These are phyloP conservation scores for Condylura cristata DNA, from an alignment of 2,113 vertebrate genomes.

Conservation along the genomic window DNA sequence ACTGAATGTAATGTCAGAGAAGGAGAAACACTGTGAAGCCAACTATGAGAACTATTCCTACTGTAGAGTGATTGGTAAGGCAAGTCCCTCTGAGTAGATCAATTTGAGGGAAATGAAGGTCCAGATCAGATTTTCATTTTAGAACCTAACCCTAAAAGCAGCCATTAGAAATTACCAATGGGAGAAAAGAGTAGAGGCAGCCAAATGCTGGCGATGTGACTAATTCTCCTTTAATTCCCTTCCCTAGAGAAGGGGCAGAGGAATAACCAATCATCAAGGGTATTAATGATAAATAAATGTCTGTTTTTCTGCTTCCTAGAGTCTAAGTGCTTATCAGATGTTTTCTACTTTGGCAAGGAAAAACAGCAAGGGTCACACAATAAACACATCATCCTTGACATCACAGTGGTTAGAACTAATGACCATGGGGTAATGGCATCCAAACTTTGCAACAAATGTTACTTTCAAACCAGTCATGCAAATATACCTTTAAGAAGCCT, in stretches of 20 bases:
- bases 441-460: slow-evolving; percentile 64
- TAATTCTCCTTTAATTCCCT: not conserved
- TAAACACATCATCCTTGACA: slow-evolving; percentile 32
- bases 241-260: not conserved
- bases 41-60: not conserved
- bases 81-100: not conserved
- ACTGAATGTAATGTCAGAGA: not conserved
- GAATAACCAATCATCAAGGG: not conserved
- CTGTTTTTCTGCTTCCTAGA: not conserved
- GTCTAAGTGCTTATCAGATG: not conserved
- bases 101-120: not conserved
- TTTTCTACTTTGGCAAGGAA: not conserved
- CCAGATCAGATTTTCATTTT: not conserved
- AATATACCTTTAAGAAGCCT: slow-evolving; percentile 66
- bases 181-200: not conserved
- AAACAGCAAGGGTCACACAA: not conserved
- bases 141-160: not conserved
- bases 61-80: not conserved
- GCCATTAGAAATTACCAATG: not conserved
- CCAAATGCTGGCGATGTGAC: not conserved
- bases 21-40: not conserved
- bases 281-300: too few relatives aligned
- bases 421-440: slow-evolving; percentile 52
- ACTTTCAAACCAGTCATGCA: slow-evolving; percentile 75
- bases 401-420: slow-evolving; percentile 47